phyloP scores from a whole-genome alignment of 1,140 invertebrate species.

The Drosophila varians region DNA sequence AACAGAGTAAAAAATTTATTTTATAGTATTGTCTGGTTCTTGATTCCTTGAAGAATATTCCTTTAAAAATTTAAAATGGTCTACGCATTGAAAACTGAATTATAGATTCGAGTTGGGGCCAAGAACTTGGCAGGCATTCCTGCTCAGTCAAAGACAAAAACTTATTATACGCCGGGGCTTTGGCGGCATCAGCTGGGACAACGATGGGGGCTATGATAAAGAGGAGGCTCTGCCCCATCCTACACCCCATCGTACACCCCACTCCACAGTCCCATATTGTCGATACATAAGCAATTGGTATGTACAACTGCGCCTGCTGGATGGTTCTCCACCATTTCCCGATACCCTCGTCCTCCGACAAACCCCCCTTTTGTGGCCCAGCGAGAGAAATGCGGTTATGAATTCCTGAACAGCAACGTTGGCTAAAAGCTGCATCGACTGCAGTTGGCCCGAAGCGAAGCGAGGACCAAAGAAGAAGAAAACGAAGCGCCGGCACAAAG shows the following conservation, averaged over 20 bases:
- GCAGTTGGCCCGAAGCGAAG: constrained; percentile 22
- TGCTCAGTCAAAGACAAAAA: constrained; percentile 50
- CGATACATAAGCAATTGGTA: constrained; percentile 79
- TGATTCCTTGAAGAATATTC: too few species aligned
- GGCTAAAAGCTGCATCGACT: constrained; percentile 28
- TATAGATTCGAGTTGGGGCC: constrained; percentile 58
- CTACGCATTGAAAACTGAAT: constrained; percentile 51
- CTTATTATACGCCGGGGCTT: constrained; percentile 62
- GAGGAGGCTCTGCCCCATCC: neutral
- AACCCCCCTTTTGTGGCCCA: neutral
- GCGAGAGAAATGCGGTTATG: constrained; percentile 70
- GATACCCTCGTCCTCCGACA: constrained; percentile 4
- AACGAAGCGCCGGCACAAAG: constrained; percentile 29
- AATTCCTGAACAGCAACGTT: constrained; percentile 67
- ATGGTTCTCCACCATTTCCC: constrained; percentile 8
- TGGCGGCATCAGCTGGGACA: constrained; percentile 60
- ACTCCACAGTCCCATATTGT: constrained; percentile 53
- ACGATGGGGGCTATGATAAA: neutral
- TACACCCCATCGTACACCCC: neutral
- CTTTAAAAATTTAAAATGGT: constrained; percentile 32
- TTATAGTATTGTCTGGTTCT: too few species aligned
- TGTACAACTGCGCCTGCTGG: constrained; percentile 74
- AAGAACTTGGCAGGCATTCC: constrained; percentile 45
- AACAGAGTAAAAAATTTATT: constrained; percentile 3
- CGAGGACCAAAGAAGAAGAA: neutral